These are phyloP conservation scores for Lycocorax pyrrhopterus DNA, from an alignment of 2,113 vertebrate species.

Conservation along the genomic window DNA sequence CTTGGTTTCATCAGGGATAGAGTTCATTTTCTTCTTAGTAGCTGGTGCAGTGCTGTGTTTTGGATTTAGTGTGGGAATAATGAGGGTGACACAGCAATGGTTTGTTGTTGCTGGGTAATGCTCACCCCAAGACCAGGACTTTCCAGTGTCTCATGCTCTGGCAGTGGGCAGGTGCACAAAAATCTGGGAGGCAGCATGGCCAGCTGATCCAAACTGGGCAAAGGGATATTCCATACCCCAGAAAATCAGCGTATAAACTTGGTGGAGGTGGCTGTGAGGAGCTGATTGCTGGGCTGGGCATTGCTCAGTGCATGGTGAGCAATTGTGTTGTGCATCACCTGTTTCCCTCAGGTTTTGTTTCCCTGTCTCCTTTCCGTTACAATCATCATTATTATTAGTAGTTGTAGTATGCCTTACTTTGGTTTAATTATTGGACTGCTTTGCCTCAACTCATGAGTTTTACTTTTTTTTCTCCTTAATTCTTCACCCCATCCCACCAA, in stretches of 20 bases:
- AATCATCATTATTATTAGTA: too few relatives aligned
- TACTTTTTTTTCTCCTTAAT: background rate
- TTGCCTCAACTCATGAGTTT: background rate
- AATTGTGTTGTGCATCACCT: background rate
- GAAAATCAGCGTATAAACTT: background rate
- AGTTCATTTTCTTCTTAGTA: background rate
- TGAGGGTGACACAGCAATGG: background rate
- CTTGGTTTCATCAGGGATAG: background rate
- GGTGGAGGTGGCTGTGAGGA: background rate
- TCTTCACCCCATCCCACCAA: too few relatives aligned
- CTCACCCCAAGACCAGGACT: background rate
- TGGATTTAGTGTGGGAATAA: background rate
- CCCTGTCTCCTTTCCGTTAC: too few relatives aligned
- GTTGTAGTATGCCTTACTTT: background rate
- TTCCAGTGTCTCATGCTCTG: background rate
- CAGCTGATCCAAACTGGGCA: background rate
- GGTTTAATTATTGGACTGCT: background rate
- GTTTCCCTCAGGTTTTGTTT: background rate
- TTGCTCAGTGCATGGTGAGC: background rate
- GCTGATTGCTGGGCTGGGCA: background rate
- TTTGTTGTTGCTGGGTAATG: background rate
- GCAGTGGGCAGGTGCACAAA: background rate
- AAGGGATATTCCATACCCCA: background rate
- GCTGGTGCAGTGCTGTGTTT: background rate
- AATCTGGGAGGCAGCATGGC: background rate